phyloP scores from a whole-genome alignment of 2,888 invertebrate species.

The Rhingia campestris region DNA sequence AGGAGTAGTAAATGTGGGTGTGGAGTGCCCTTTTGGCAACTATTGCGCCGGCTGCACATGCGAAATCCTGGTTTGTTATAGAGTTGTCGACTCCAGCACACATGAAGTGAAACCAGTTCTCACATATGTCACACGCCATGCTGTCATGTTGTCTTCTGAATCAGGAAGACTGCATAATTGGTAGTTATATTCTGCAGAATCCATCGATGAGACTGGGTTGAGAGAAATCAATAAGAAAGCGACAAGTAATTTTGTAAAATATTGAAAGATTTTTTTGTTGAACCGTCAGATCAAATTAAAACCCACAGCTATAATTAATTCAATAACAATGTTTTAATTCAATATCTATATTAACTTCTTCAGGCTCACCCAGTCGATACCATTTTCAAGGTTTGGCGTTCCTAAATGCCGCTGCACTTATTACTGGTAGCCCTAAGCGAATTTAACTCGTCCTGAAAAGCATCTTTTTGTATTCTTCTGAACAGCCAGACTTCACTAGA shows the following conservation, averaged over 20 bases:
- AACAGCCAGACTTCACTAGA: too few species aligned
- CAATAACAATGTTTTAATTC: too few species aligned
- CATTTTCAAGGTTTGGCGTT: too few species aligned
- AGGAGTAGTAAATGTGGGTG: not conserved
- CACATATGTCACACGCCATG: slow-evolving; percentile 24
- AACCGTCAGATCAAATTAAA: too few species aligned
- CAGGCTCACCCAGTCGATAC: too few species aligned
- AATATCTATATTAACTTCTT: too few species aligned
- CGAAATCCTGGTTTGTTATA: slow-evolving; percentile 8
- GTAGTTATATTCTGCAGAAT: slow-evolving; percentile 3
- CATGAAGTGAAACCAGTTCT: slow-evolving; percentile 23
- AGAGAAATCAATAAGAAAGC: not conserved
- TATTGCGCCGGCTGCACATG: slow-evolving; percentile 5
- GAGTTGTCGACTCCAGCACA: slow-evolving; percentile 24
- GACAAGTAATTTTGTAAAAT: slow-evolving; percentile 16
- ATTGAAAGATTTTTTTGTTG: too few species aligned
- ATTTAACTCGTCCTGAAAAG: too few species aligned
- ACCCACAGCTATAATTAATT: too few species aligned
- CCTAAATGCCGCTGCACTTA: too few species aligned
- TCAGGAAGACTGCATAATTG: slow-evolving; percentile 18
- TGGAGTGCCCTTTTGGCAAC: slow-evolving; percentile 18
- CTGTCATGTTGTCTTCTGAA: slow-evolving; percentile 22
- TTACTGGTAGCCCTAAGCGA: too few species aligned
- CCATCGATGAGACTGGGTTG: slow-evolving; percentile 13
- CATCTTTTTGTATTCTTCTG: too few species aligned